Evolutionary conservation across 37 sponge, comb jelly and placozoan species (phyloP).

Genomic region (Crambe crambe): DNA sequence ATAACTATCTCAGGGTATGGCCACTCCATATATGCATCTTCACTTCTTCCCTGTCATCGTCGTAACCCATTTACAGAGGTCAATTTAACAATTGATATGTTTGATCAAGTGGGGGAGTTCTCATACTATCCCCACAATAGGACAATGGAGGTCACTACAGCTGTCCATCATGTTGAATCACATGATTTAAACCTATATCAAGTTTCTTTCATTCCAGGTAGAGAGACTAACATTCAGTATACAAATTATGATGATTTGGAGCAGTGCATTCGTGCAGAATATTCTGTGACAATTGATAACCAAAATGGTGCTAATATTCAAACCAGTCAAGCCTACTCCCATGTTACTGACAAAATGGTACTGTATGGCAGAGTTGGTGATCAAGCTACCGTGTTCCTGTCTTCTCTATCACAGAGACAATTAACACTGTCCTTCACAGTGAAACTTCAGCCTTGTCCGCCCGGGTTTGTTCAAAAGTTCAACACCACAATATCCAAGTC

Average conservation of each 20-base stretch:
- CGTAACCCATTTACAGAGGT: background rate
- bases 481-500: background rate
- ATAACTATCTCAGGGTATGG: background rate
- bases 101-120: conserved; percentile 1
- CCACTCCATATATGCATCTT: background rate
- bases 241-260: conserved; percentile 1
- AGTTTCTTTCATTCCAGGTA: conserved; percentile 1
- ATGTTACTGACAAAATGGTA: background rate
- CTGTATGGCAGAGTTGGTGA: conserved; percentile 3
- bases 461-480: background rate
- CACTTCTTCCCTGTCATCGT: background rate
- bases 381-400: background rate
- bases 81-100: background rate
- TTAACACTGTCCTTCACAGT: too few relatives aligned
- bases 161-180: background rate
- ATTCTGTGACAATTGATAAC: conserved; percentile 5
- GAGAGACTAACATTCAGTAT: background rate
- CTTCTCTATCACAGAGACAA: background rate
- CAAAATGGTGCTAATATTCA: background rate
- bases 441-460: conserved; percentile 13
- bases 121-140: background rate
- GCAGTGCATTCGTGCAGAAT: background rate
- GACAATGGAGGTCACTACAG: conserved; percentile 5
- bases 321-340: background rate
- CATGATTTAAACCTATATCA: too few relatives aligned